A percentile compares a stretch with the other conserved stretches of the same genome.
Evolutionary conservation across 2,888 invertebrate genomes (phyloP).

Genomic region (Scaptomyza reducta): DNA sequence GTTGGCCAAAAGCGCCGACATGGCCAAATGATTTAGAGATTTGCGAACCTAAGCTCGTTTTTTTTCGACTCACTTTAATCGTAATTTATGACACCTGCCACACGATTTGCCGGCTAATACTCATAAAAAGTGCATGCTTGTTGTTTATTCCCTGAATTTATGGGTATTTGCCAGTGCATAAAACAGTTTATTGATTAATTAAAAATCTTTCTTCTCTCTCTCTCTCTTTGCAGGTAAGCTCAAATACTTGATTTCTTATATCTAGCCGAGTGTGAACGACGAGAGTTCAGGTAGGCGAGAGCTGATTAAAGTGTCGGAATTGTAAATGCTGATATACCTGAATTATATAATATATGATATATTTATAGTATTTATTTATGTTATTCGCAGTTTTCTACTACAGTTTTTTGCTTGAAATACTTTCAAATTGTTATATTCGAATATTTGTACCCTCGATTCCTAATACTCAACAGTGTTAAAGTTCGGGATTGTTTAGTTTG

Average conservation of each 20-base stretch:
- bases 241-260: conserved; percentile 30
- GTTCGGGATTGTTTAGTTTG: background rate
- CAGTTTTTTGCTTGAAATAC: too few species aligned
- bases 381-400: too few species aligned
- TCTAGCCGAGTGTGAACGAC: background rate
- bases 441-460: background rate
- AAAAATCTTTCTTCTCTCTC: conserved; percentile 46
- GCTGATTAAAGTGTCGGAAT: background rate
- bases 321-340: background rate
- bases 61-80: conserved; percentile 37
- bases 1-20: conserved; percentile 50
- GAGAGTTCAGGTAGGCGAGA: conserved; percentile 2
- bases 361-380: too few species aligned
- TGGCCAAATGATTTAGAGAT: conserved; percentile 43
- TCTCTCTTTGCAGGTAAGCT: conserved; percentile 71
- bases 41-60: conserved; percentile 34
- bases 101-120: conserved; percentile 56
- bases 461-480: conserved; percentile 7
- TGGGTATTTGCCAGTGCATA: conserved; percentile 26
- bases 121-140: conserved; percentile 28
- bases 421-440: background rate
- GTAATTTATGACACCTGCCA: conserved; percentile 69
- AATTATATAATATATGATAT: too few species aligned
- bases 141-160: conserved; percentile 12
- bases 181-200: conserved; percentile 65